These are phyloP conservation scores for Stegodyphus dumicola DNA, from an alignment of 1,140 invertebrate genomes.

Conservation along the genomic window DNA sequence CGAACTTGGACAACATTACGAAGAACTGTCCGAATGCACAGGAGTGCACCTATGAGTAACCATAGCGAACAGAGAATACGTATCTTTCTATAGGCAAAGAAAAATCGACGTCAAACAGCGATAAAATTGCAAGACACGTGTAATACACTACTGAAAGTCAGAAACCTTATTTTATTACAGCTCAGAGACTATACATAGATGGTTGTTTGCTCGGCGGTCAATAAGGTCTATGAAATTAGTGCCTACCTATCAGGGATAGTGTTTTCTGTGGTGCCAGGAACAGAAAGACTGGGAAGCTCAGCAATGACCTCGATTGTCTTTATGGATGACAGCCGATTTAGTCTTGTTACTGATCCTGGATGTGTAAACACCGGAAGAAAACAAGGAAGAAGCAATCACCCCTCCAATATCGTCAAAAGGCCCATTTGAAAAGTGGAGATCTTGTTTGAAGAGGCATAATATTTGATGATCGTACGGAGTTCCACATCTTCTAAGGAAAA, in stretches of 20 bases:
- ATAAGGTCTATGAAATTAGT: not conserved
- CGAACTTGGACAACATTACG: not conserved
- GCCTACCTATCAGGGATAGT: not conserved
- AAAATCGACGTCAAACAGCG: not conserved
- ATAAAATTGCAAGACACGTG: not conserved
- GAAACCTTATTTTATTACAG: not conserved
- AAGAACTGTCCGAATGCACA: not conserved
- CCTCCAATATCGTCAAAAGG: not conserved
- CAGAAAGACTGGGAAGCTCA: not conserved
- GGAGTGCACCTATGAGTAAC: not conserved
- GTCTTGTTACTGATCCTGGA: not conserved
- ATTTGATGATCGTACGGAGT: not conserved
- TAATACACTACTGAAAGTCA: not conserved
- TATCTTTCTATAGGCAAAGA: not conserved
- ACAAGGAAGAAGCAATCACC: not conserved
- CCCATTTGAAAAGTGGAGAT: not conserved
- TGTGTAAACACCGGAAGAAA: not conserved
- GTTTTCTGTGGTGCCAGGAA: constrained; percentile 11
- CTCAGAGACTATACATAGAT: not conserved
- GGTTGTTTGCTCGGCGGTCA: not conserved
- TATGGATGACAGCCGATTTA: not conserved
- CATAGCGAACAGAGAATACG: not conserved
- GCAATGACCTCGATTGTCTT: not conserved
- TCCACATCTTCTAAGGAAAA: not conserved
- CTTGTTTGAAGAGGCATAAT: not conserved